Percentiles rank a stretch among this genome's conserved stretches.
Evolutionary conservation across 2,113 vertebrate species (phyloP).

Genomic region (Ceyx margarethae): DNA sequence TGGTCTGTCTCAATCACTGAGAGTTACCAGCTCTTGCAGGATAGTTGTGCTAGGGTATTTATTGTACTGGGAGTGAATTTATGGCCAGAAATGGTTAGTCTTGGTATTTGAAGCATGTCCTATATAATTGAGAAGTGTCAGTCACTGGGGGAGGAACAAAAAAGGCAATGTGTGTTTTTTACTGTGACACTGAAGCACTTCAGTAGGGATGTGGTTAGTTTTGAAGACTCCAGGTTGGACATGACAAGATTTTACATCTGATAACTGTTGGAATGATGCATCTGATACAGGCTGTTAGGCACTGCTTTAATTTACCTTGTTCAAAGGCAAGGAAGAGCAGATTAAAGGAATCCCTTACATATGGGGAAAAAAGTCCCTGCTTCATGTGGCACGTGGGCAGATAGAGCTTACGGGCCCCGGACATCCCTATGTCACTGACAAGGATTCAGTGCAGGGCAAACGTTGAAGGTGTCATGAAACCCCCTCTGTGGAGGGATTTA

Average conservation of each 20-base stretch:
- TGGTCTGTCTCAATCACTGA: not conserved
- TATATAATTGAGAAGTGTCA: not conserved
- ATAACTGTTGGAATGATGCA: not conserved
- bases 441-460: not conserved
- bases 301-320: not conserved
- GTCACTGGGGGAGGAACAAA: not conserved
- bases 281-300: not conserved
- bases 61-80: not conserved
- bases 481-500: not conserved
- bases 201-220: not conserved
- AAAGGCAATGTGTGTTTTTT: not conserved
- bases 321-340: not conserved
- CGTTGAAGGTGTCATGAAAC: not conserved
- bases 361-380: not conserved
- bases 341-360: not conserved
- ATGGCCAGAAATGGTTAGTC: not conserved
- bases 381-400: not conserved
- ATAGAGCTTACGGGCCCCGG: fast-evolving
- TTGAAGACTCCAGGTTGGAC: not conserved
- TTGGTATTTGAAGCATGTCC: not conserved
- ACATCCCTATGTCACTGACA: not conserved
- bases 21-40: not conserved
- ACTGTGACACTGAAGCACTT: not conserved
- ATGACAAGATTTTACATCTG: not conserved
- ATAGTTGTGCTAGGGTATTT: not conserved